These are phyloP conservation scores for Aphidius ervi DNA, from an alignment of 1,140 invertebrate genomes.

Conservation along the genomic window DNA sequence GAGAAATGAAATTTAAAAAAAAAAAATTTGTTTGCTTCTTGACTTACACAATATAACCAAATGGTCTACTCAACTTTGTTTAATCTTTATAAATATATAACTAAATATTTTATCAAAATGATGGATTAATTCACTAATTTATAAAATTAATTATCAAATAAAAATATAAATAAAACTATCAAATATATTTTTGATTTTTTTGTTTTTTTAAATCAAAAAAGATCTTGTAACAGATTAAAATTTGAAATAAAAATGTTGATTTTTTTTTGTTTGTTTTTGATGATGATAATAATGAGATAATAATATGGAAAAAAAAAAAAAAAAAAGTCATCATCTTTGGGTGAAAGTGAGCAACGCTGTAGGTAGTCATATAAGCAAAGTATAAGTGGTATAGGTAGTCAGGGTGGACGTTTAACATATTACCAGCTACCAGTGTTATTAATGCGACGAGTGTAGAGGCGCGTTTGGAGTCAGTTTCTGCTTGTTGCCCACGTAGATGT, in stretches of 20 bases:
- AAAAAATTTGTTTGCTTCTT: background rate
- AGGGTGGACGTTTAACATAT: slow-evolving; percentile 54
- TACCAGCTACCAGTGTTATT: slow-evolving; percentile 54
- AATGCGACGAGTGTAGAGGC: slow-evolving; percentile 40
- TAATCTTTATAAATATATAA: too few species aligned
- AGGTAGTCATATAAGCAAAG: slow-evolving; percentile 8
- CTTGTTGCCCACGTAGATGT: slow-evolving; percentile 29
- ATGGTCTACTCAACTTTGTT: too few species aligned
- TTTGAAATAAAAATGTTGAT: too few species aligned
- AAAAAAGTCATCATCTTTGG: slow-evolving; percentile 4
- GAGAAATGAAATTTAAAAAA: background rate
- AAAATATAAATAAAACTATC: too few species aligned
- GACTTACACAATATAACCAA: too few species aligned
- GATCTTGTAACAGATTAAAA: too few species aligned
- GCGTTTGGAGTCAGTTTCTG: slow-evolving; percentile 42
- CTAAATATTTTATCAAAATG: too few species aligned
- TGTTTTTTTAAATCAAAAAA: too few species aligned
- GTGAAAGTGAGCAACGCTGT: slow-evolving; percentile 18
- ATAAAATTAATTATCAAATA: too few species aligned
- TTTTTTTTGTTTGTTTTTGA: too few species aligned
- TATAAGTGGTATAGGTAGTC: slow-evolving; percentile 25
- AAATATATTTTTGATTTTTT: too few species aligned
- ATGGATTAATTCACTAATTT: too few species aligned
- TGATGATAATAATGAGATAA: background rate
- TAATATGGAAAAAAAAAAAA: slow-evolving; percentile 7